Conservation (phyloP, 2,113 vertebrate species). For the Myiopsitta monachus region DNA sequence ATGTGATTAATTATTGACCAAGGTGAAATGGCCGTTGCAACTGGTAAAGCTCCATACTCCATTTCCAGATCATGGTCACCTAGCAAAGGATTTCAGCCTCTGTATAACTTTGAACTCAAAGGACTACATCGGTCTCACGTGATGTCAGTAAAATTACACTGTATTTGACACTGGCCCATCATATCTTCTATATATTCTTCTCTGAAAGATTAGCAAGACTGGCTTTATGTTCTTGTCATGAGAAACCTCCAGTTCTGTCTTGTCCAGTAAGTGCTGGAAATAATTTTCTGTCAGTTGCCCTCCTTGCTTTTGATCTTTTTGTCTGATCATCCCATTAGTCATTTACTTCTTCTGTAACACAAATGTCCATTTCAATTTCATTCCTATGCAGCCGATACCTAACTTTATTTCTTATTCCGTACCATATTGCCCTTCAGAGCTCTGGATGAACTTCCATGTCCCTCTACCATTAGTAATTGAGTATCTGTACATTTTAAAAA, state of each 20-base stretch:
- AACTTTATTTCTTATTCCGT: neutral
- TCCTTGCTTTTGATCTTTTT: conserved; percentile 26
- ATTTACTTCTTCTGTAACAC: neutral
- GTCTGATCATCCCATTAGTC: conserved; percentile 8
- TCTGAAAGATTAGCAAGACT: neutral
- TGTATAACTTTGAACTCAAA: neutral
- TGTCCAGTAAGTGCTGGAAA: neutral
- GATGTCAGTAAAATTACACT: neutral
- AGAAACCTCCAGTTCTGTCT: neutral
- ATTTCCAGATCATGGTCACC: neutral
- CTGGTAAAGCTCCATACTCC: neutral
- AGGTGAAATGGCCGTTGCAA: neutral
- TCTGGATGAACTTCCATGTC: neutral
- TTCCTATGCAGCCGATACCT: conserved; percentile 6
- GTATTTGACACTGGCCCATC: neutral
- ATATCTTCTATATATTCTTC: neutral
- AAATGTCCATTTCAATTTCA: conserved; percentile 16
- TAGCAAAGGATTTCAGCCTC: neutral
- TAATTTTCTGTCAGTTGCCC: neutral
- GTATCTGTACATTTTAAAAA: conserved; percentile 22
- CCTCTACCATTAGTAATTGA: conserved; percentile 13
- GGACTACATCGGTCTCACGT: neutral
- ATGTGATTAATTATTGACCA: neutral
- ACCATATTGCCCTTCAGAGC: neutral
- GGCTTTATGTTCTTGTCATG: neutral